Base-by-base conservation (phyloP, 2,888 invertebrate genomes). In the Lycia hirtaria region DNA sequence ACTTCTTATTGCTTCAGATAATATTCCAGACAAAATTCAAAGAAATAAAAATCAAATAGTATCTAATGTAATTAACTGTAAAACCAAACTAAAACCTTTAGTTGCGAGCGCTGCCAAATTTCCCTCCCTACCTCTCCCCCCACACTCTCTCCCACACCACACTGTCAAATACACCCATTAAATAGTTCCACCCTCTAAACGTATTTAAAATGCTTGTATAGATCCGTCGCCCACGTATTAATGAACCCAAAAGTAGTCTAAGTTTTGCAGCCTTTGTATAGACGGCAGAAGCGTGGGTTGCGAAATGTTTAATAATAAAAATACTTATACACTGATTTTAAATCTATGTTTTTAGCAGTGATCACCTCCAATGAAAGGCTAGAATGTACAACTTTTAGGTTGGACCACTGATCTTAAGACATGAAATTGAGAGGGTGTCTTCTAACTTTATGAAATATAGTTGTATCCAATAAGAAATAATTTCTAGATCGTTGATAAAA, bases 31-130 rank as follows among this genome's bases (percentile, higher is more conserved):
- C 5, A 26, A 26, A 26, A 26, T 26, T 26, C 30, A n/a, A 4
- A 32, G 17, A 7, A n/a, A 37, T n/a, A 20, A 37, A 4, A 20
- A 17, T 37, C 10, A 20, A 37, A 37, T 6, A 37, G n/a, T 20
- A n/a, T n/a, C n/a, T n/a, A 37, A 37, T 14, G 9, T 49, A 49
- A 49, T 49, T 38, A 49, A 49, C 28, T 38, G 37, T 38, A 49
- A 17, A 38, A 6, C 5, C 14, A 35, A 17, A 4, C n/a, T 7
- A 12, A 35, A n/a, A 9, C 35, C 10, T n/a, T n/a, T 22, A 15
- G 5, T 15, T 24, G 24, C 14, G 38, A 24, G 26, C 26, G 20
- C 22, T 37, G 41, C 45, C 51, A 51, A 50, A 14, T 41, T 14
- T 3, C 28, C 26, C 26, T 6, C 50, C 17, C 49, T 37, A 37